Evolutionary conservation across 1,140 invertebrate species (phyloP).

Genomic region (Neodiprion virginianus): DNA sequence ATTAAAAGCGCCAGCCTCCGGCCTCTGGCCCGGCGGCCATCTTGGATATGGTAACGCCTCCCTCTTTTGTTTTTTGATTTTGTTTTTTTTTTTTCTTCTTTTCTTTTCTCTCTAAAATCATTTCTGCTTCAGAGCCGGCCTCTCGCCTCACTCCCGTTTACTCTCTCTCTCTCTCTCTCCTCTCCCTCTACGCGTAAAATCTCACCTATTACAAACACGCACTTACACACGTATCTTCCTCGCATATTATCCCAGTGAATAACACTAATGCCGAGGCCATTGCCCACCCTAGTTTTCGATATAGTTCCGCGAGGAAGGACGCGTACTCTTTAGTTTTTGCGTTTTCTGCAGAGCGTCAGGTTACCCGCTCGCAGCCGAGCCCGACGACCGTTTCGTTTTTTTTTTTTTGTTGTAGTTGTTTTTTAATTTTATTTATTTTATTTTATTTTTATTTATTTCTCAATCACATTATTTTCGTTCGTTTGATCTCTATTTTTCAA

Average conservation of each 20-base stretch:
- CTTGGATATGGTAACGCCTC: slow-evolving; percentile 58
- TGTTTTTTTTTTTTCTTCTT: slow-evolving; percentile 31
- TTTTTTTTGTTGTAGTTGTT: too few species aligned
- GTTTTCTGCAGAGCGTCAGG: not conserved
- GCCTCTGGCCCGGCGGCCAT: slow-evolving; percentile 52
- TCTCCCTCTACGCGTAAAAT: not conserved
- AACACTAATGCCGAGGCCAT: not conserved
- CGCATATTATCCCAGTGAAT: not conserved
- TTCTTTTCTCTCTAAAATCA: slow-evolving; percentile 36
- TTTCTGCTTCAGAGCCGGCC: slow-evolving; percentile 41
- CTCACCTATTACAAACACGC: not conserved
- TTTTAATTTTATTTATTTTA: too few species aligned
- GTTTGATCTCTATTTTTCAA: too few species aligned
- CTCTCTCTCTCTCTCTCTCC: slow-evolving; percentile 13
- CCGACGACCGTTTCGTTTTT: too few species aligned
- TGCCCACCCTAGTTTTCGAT: not conserved
- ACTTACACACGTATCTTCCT: not conserved
- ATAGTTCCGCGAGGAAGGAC: not conserved
- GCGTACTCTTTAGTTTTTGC: not conserved
- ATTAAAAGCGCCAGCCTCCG: slow-evolving; percentile 59
- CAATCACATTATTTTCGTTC: too few species aligned
- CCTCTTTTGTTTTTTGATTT: slow-evolving; percentile 56
- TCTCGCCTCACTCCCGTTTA: slow-evolving; percentile 17
- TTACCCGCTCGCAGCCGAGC: not conserved
- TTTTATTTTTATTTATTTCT: too few species aligned